These are phyloP conservation scores for Pelosia muscerda DNA, from an alignment of 2,888 invertebrate species.

Conservation along the genomic window DNA sequence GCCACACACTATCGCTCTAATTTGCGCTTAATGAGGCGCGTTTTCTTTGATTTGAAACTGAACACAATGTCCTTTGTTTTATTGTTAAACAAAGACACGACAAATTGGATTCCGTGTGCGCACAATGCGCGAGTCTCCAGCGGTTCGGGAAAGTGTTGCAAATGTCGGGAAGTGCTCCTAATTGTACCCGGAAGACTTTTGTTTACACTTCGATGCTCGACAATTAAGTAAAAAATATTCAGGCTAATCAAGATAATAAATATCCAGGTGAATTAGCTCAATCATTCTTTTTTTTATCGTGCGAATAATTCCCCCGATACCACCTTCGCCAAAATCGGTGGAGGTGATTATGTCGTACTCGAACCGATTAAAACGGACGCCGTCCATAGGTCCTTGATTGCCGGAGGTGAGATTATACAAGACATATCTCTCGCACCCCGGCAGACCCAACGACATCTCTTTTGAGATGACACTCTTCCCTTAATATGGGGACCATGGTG, in stretches of 20 bases:
- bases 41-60: slow-evolving; percentile 5
- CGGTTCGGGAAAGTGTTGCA: background rate
- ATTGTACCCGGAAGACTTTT: background rate
- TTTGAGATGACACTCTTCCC: too few species aligned
- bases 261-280: background rate
- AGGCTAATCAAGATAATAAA: background rate
- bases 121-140: background rate
- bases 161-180: slow-evolving; percentile 7
- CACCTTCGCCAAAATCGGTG: too few species aligned
- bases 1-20: background rate
- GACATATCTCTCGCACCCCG: too few species aligned
- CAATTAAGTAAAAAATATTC: background rate
- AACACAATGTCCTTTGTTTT: slow-evolving; percentile 4
- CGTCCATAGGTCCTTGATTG: too few species aligned
- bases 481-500: too few species aligned
- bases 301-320: too few species aligned
- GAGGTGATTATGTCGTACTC: too few species aligned
- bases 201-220: background rate
- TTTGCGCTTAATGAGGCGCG: background rate
- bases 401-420: too few species aligned
- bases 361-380: too few species aligned
- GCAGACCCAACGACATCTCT: too few species aligned
- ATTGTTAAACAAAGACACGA: slow-evolving; percentile 10
- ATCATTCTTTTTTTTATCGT: too few species aligned
- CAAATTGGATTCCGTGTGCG: background rate